A percentile compares a stretch with the other conserved stretches of the same genome.
These are phyloP conservation scores for Strongylocentrotus purpuratus DNA, from an alignment of 35 echinoderm and acorn worm species.

Conservation along the genomic window DNA sequence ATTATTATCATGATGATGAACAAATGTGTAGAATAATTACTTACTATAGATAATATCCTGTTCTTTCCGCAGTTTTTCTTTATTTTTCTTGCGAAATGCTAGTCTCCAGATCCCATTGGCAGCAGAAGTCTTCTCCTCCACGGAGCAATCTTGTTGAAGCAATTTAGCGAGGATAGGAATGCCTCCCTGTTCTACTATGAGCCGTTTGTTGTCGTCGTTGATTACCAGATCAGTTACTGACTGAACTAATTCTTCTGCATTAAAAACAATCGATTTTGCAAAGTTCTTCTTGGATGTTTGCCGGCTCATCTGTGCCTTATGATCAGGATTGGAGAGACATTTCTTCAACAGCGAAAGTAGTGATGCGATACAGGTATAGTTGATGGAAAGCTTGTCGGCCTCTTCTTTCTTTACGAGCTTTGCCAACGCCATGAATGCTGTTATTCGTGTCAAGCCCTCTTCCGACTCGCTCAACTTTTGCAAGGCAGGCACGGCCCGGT, in stretches of 20 bases:
- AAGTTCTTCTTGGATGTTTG: too few relatives aligned
- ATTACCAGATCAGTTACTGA: slow-evolving; percentile 75
- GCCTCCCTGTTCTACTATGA: slow-evolving; percentile 72
- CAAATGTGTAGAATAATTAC: too few relatives aligned
- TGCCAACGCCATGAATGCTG: slow-evolving; percentile 57
- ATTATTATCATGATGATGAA: too few relatives aligned
- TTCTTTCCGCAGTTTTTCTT: neutral
- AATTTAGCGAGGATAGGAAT: slow-evolving; percentile 53
- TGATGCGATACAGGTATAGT: slow-evolving; percentile 60
- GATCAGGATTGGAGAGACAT: slow-evolving; percentile 41
- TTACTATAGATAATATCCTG: too few relatives aligned
- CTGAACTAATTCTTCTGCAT: slow-evolving; percentile 65
- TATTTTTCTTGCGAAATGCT: slow-evolving; percentile 70
- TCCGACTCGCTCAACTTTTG: slow-evolving; percentile 35
- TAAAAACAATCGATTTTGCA: neutral
- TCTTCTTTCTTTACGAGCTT: slow-evolving; percentile 80
- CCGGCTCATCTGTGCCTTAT: neutral
- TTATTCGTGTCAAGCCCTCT: slow-evolving; percentile 60
- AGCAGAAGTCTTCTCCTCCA: slow-evolving; percentile 59
- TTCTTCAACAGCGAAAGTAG: slow-evolving; percentile 72
- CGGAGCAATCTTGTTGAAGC: slow-evolving; percentile 41
- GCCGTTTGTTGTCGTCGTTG: slow-evolving; percentile 84
- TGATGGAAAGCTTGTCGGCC: slow-evolving; percentile 51
- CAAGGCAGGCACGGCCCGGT: slow-evolving; percentile 47
- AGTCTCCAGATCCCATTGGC: slow-evolving; percentile 67